Evolutionary conservation across 2,888 invertebrate genomes (phyloP).

Genomic region (Limnephilus auricula): DNA sequence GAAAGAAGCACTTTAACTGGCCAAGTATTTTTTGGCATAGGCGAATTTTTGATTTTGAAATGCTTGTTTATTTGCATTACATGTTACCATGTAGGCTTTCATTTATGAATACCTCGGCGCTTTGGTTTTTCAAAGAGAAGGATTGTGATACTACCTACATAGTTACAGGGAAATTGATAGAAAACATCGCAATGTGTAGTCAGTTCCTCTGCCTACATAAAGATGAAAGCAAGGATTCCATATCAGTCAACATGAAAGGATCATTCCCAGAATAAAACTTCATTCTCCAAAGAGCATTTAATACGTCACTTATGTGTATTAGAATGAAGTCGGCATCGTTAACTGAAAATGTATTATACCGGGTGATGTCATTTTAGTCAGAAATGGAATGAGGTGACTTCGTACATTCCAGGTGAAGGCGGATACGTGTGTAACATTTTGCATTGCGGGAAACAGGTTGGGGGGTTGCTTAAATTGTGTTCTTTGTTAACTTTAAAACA

Average conservation of each 20-base stretch:
- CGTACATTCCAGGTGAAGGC: background rate
- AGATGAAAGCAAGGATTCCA: background rate
- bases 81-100: background rate
- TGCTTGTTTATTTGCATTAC: background rate
- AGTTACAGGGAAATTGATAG: background rate
- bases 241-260: background rate
- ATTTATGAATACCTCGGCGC: background rate
- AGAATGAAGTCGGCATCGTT: background rate
- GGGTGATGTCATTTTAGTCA: background rate
- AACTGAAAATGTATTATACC: background rate
- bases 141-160: background rate
- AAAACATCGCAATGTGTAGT: background rate
- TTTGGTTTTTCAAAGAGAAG: background rate
- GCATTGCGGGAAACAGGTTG: background rate
- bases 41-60: slow-evolving; percentile 2
- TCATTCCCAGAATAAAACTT: background rate
- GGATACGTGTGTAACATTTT: background rate
- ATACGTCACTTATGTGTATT: background rate
- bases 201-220: background rate
- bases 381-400: background rate
- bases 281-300: background rate
- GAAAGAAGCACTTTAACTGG: slow-evolving; percentile 17
- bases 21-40: background rate
- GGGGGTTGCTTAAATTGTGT: background rate
- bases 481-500: no score